phyloP scores from a whole-genome alignment of 2,113 vertebrate species.

The Rhadina sibilatrix region DNA sequence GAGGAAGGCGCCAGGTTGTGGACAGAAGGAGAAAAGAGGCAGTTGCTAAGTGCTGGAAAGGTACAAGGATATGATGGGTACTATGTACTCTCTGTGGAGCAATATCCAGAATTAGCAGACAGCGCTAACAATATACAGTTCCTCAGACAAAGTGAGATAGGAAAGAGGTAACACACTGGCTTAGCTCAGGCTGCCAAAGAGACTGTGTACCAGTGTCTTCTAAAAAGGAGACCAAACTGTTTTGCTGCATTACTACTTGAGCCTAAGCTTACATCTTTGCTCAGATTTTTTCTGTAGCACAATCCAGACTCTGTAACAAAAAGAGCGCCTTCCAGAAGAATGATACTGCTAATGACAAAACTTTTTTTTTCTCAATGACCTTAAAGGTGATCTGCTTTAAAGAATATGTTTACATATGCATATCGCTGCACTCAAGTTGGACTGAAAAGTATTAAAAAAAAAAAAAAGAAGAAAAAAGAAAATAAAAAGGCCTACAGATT shows the following conservation, averaged over 20 bases:
- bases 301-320: constrained; percentile 77
- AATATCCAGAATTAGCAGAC: constrained; percentile 98
- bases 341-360: constrained; percentile 74
- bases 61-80: constrained; percentile 97
- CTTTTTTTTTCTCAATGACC: constrained; percentile 83
- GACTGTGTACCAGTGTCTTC: constrained; percentile 71
- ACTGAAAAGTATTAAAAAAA: constrained; percentile 74
- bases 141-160: constrained; percentile 97
- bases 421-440: constrained; percentile 89
- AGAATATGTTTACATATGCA: constrained; percentile 98
- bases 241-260: constrained; percentile 83
- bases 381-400: constrained; percentile 89
- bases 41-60: constrained; percentile 92
- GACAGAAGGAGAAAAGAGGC: constrained; percentile 97
- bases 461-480: not conserved
- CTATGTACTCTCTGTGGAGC: constrained; percentile 98
- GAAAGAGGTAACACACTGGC: constrained; percentile 95
- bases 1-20: constrained; percentile 93
- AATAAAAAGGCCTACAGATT: constrained; percentile 68
- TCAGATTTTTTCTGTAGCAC: constrained; percentile 88
- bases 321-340: constrained; percentile 77
- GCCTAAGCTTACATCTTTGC: constrained; percentile 83
- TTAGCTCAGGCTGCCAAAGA: constrained; percentile 80
- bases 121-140: constrained; percentile 97
- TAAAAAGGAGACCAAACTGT: constrained; percentile 76